These are phyloP conservation scores for human (Homo sapiens) DNA, from an alignment of 2,113 vertebrate species.

Conservation along the genomic window DNA sequence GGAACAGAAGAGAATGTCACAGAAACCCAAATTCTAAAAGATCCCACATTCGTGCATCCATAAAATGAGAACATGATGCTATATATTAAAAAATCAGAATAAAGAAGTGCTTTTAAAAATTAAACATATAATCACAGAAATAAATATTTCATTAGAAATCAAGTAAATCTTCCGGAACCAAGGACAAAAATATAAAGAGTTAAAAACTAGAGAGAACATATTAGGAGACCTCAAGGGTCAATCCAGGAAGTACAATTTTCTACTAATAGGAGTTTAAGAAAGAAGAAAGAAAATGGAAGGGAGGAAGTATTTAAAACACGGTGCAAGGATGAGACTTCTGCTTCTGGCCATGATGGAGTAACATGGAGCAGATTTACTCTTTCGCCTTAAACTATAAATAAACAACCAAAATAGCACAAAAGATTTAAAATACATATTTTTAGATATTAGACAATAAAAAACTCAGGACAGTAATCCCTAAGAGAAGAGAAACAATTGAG, in stretches of 20 bases:
- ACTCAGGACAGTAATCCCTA: background rate
- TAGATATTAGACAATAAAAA: background rate
- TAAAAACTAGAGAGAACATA: constrained; percentile 5
- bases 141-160: background rate
- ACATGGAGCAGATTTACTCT: background rate
- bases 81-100: background rate
- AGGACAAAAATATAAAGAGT: background rate
- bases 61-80: background rate
- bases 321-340: background rate
- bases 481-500: background rate
- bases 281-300: background rate
- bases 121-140: background rate
- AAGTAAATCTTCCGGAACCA: background rate
- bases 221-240: background rate
- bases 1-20: background rate
- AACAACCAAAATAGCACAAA: background rate
- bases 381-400: background rate
- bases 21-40: background rate
- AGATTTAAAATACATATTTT: background rate
- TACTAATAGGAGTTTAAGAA: background rate
- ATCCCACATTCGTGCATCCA: background rate
- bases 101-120: constrained; percentile 16
- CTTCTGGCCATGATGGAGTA: background rate
- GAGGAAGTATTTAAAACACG: background rate
- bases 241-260: background rate